These are phyloP conservation scores for Rousettus leschenaultii DNA, from an alignment of 2,113 vertebrate species.

Conservation along the genomic window DNA sequence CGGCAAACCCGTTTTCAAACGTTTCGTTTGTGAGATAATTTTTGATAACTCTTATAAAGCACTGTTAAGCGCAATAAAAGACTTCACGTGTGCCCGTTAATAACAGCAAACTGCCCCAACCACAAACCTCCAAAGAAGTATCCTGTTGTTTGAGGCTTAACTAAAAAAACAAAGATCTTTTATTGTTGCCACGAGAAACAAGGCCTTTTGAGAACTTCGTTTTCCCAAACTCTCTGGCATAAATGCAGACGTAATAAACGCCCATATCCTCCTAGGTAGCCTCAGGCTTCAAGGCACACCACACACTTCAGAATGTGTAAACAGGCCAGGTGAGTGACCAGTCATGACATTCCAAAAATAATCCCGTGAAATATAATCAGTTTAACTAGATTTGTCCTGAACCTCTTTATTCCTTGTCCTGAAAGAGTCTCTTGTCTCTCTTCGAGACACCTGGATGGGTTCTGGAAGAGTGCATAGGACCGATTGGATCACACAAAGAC, in stretches of 20 bases:
- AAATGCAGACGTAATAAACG: background rate
- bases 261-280: background rate
- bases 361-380: background rate
- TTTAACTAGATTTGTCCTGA: background rate
- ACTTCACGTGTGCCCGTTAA: background rate
- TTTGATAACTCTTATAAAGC: background rate
- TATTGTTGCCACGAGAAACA: background rate
- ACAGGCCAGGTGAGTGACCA: rapidly evolving
- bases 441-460: rapidly evolving
- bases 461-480: background rate
- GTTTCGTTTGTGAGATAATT: background rate
- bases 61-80: background rate
- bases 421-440: background rate
- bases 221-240: background rate
- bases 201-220: background rate
- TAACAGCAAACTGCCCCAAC: background rate
- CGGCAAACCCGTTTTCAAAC: background rate
- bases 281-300: rapidly evolving
- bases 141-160: background rate
- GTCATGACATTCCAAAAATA: background rate
- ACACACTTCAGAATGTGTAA: background rate
- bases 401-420: rapidly evolving
- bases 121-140: background rate
- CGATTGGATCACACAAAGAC: background rate
- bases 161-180: background rate